phyloP scores from a whole-genome alignment of 2,113 vertebrate species.

The Enhydra lutris region DNA sequence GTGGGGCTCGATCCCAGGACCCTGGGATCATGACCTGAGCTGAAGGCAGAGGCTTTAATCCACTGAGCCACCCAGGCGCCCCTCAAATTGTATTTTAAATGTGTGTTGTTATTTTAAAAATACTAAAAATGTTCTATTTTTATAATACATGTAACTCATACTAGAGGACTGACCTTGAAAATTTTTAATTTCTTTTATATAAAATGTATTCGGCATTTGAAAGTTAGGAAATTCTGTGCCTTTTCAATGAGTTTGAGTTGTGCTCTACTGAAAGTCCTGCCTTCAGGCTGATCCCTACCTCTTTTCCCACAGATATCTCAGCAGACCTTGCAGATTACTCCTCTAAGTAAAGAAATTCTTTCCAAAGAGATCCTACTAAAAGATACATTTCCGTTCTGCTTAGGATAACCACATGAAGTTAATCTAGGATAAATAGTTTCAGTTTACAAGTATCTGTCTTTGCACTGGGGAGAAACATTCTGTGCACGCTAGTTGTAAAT shows the following conservation, averaged over 20 bases:
- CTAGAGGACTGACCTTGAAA: neutral
- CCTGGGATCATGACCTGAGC: too few species aligned
- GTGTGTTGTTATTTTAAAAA: neutral
- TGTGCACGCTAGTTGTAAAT: neutral
- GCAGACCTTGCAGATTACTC: neutral
- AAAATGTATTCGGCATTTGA: neutral
- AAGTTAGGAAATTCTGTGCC: too few species aligned
- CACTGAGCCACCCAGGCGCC: too few species aligned
- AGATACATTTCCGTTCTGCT: neutral
- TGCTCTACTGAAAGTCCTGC: rapidly evolving
- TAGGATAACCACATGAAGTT: neutral
- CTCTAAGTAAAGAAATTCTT: neutral
- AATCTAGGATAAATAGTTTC: neutral
- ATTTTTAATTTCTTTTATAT: neutral
- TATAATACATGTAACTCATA: neutral
- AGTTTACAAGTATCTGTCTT: neutral
- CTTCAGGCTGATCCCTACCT: neutral
- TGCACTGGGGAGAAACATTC: neutral
- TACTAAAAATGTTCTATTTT: neutral
- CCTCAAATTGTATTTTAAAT: neutral
- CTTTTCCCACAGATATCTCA: neutral
- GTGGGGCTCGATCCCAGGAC: too few species aligned
- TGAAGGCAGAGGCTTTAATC: too few species aligned
- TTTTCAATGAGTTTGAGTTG: rapidly evolving
- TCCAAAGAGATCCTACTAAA: neutral